Base-by-base conservation (phyloP, 1,140 invertebrate genomes). In the Leptopilina clavipes region DNA sequence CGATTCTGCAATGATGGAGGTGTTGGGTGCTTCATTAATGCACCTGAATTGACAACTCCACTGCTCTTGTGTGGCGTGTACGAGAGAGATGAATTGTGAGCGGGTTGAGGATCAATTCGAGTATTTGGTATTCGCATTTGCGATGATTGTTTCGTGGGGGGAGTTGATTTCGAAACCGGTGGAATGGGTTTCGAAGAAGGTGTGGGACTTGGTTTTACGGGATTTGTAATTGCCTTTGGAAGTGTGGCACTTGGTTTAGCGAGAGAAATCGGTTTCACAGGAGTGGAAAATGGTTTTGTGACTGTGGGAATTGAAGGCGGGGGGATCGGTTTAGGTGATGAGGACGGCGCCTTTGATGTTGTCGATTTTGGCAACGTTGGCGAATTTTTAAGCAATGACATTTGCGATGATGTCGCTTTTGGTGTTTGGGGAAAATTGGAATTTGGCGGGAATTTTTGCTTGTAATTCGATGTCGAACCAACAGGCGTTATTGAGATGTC, bases 401-500 rank as follows among this genome's bases (percentile, higher is more conserved):
- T 14, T 74, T 71, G 48, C 0, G 48, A 52, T 45, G 44, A 12
- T 44, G 43, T 11, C 12, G 43, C 10, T 45, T 45, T 45, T 12
- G 43, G 8, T 44, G 44, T 45, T 45, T 45, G 44, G 3, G 44
- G 44, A 14, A 70, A 43, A 31, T 73, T 0, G 12, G 0, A 56
- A 71, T 73, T 19, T 0, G 75, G 76, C 18, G 75, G 79, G 10
- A 80, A 56, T 43, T 88, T 89, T 9, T 71, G 76, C 56, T 88
- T 86, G 14, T 84, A 80, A 0, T 77, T 80, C 12, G 80, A 81
- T 5, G 84, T 74, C 0, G 78, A 81, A 31, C 73, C 75, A 3
- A 90, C 88, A 0, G 89, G 89, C 0, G 89, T 90, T 75, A 90
- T 90, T 1, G 89, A 90, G 71, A 90, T 86, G 70, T 85, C 87